Evolutionary conservation across 35 echinoderm and acorn worm species (phyloP).

Genomic region (Anneissia japonica): DNA sequence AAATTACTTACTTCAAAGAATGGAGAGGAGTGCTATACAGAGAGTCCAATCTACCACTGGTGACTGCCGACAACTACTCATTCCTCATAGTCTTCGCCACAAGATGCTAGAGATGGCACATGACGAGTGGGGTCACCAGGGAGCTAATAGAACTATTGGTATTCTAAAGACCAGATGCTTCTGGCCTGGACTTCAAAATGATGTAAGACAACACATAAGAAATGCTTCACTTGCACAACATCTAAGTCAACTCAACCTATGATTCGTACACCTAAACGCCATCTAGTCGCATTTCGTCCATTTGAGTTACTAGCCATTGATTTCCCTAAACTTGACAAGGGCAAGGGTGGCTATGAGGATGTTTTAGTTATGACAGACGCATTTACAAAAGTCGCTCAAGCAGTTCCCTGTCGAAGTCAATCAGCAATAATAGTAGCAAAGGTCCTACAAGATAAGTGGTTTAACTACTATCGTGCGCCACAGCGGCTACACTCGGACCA

Average conservation of each 20-base stretch:
- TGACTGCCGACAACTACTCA: neutral
- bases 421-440: neutral
- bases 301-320: neutral
- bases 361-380: neutral
- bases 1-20: neutral
- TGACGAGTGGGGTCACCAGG: conserved; percentile 1
- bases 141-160: neutral
- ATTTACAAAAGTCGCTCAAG: neutral
- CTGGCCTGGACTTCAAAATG: neutral
- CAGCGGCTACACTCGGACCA: neutral
- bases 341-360: neutral
- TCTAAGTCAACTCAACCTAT: neutral
- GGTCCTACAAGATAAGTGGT: neutral
- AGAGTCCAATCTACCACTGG: neutral
- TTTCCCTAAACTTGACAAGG: neutral
- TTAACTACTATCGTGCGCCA: neutral
- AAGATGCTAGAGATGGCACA: neutral
- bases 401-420: neutral
- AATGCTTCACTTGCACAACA: neutral
- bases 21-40: neutral
- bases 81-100: neutral
- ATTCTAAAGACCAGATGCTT: neutral
- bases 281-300: neutral
- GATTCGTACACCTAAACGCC: neutral
- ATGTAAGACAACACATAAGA: neutral